Base-by-base conservation (phyloP, 2,888 invertebrate species). In the Caenorhabditis sulstoni region DNA sequence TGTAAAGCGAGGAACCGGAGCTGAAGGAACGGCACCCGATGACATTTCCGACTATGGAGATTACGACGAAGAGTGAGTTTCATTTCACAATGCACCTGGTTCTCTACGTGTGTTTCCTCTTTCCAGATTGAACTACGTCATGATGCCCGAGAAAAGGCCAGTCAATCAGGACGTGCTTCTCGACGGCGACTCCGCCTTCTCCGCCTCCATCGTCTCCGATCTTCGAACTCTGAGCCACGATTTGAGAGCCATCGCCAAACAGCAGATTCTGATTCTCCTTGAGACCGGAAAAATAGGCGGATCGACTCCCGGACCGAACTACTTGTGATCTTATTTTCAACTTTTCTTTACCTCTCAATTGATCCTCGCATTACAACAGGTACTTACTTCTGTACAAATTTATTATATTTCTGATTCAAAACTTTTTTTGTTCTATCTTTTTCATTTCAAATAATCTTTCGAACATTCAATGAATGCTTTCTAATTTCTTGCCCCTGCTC, bases 101-200 rank as follows among this genome's bases (percentile, higher is more conserved):
- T 7, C 7, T 29, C 3, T 29, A 29, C 29, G 29, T n/a, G n/a
- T n/a, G 29, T 7, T 29, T 29, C 29, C 7, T 29, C 7, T 3
- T 59, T 16, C 8, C 67, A 81, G 81, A 16, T 3, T 70, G 12
- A 55, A 61, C 50, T 81, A 66, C 49, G 39, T 81, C 47, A 55
- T 74, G 49, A 57, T 78, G 52, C 11, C 70, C 0, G 74, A 78
- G 14, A 81, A 81, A 41, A 58, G 74, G 2, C 23, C 50, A 9
- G 37, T 41, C 18, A 57, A 44, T 37, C 77, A 66, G 0, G 85
- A 86, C 41, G 81, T 85, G 2, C 75, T 85, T 1, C 71, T 87
- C 4, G 88, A 88, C 74, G 88, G 88, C 11, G 88, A 88, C 57
- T 83, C 86, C 1, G 87, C 88, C 12, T 88, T 88, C 71, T 87